Base-by-base conservation (phyloP, 2,797 vertebrate species). In the Ceryle rudis region DNA sequence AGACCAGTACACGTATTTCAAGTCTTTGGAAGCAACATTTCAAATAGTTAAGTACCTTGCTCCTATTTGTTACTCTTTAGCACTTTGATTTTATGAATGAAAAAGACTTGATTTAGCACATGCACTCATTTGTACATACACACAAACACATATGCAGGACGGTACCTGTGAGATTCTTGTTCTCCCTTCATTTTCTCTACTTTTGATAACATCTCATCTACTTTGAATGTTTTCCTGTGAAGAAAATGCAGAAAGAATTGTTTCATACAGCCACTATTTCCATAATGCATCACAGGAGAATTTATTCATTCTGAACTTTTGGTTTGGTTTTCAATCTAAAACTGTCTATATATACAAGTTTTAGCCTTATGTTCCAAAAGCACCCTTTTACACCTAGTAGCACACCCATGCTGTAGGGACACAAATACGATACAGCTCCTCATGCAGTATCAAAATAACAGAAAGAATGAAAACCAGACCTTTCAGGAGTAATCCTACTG, bases 161-260 rank as follows among this genome's bases (percentile, higher is more conserved):
- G 88, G 97, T 99, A 99, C 99, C 99, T 99, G 98, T 99, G 99
- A 98, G 99, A 99, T 97, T 99, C 99, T 97, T 99, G 99, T 94
- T 99, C 99, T 97, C 98, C 99, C 97, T 99, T 99, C 99, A 99
- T 99, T 98, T 98, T 99, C 97, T 99, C 99, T 95, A 99, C 99
- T 97, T 98, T 99, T 96, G 99, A 98, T 97, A 99, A 98, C 99
- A 99, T 98, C 85, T 99, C 99, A 95, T 99, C 99, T 97, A 99
- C 99, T 99, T 99, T 99, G 98, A 99, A 99, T 37, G 98, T 97
- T 98, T 99, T 99, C 98, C 99, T 99, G 97, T 19, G 93, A 97
- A 81, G 95, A 97, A 97, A 93, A 97, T 81, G 37, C 28, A 81
- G 58, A 86, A 82, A 55, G 2, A 55, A 47, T 5, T 57, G 82